phyloP scores from a whole-genome alignment of 2,888 invertebrate genomes.

The Drosophila kambysellisi region DNA sequence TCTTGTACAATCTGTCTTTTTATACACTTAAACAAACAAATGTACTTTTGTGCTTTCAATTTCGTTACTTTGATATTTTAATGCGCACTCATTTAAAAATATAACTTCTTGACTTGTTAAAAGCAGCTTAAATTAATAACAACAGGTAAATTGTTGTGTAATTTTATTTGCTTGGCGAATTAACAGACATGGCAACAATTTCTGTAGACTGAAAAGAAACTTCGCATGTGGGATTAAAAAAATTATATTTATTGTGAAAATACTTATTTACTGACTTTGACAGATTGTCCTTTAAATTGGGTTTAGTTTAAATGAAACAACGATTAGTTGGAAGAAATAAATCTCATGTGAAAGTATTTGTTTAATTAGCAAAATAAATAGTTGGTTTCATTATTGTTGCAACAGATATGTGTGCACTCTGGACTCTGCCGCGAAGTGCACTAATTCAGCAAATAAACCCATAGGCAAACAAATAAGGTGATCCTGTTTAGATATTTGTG shows the following conservation, averaged over 20 bases:
- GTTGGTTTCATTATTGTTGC: neutral
- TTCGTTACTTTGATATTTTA: neutral
- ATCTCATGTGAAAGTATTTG: neutral
- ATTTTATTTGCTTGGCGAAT: neutral
- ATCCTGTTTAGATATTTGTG: conserved; percentile 66
- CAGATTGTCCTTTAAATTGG: neutral
- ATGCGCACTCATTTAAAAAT: neutral
- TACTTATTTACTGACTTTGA: neutral
- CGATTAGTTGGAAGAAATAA: neutral
- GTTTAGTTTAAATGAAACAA: neutral
- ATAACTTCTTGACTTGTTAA: neutral
- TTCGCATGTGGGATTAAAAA: neutral
- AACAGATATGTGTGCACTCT: neutral
- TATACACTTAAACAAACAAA: neutral
- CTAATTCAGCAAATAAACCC: conserved; percentile 29
- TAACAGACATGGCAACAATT: neutral
- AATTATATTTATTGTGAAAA: neutral
- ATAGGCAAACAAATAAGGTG: conserved; percentile 36
- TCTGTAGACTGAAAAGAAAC: neutral
- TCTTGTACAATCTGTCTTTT: neutral
- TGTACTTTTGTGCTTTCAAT: neutral
- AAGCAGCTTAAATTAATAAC: neutral
- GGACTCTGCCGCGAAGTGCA: neutral
- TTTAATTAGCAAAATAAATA: conserved; percentile 10
- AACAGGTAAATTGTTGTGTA: neutral